A percentile compares a stretch with the other conserved stretches of the same genome.
These are phyloP conservation scores for Eurosta solidaginis DNA, from an alignment of 1,140 invertebrate genomes.

Conservation along the genomic window DNA sequence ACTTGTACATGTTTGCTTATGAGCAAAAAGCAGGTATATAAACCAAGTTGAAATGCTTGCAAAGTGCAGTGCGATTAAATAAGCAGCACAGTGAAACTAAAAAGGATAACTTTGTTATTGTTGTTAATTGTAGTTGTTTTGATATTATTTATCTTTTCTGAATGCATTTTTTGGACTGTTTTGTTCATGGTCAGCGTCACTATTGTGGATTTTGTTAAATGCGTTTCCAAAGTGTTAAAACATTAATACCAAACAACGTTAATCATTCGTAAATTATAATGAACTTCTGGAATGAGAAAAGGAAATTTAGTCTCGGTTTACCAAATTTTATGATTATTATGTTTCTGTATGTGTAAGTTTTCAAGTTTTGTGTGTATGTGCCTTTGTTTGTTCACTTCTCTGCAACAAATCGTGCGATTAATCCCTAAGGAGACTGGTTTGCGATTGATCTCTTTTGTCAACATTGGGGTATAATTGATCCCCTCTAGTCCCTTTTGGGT, in stretches of 20 bases:
- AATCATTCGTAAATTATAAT: background rate
- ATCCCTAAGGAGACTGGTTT: too few species aligned
- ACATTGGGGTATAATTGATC: too few species aligned
- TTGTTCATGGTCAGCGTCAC: background rate
- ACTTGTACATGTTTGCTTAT: background rate
- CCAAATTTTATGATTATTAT: background rate
- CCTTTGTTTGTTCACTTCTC: slow-evolving; percentile 18
- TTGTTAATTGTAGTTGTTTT: background rate
- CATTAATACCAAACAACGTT: background rate
- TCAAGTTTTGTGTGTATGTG: background rate
- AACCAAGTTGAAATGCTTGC: background rate
- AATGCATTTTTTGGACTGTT: background rate
- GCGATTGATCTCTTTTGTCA: too few species aligned
- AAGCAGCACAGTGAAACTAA: background rate
- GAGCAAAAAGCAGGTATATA: background rate
- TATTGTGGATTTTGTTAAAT: background rate
- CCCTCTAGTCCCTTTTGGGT: too few species aligned
- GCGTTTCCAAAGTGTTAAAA: background rate
- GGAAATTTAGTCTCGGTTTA: background rate
- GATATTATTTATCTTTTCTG: background rate
- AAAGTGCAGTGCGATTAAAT: background rate
- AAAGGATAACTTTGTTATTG: background rate
- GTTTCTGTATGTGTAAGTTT: background rate
- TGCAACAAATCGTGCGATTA: too few species aligned
- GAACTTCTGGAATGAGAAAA: background rate